Evolutionary conservation across 2,113 vertebrate species (phyloP), one percentile per base, ranked within the genome.

Genomic region (Trematomus loennbergii): DNA sequence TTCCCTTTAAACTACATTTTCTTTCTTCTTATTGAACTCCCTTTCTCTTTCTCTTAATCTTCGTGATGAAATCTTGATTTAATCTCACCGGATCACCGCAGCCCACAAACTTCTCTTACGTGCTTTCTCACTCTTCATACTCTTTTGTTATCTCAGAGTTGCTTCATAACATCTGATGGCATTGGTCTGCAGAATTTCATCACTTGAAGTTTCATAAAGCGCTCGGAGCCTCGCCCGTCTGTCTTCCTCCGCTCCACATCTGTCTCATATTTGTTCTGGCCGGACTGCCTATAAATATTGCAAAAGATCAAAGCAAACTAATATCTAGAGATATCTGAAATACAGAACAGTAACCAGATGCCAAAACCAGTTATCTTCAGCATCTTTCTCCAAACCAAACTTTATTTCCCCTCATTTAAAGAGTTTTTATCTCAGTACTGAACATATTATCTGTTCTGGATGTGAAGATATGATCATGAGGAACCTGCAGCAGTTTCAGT

Each of bases 121-220:
- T 48, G 9, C 40, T 54, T 0, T 67, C 10, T 0, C 3, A 0
- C 4, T 12, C 9, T n/a, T n/a, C n/a, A n/a, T n/a, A n/a, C 25
- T 40, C n/a, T 49, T 43, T 52, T 9, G n/a, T 64, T 33, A 36
- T 59, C 40, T 49, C 13, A 12, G 0, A 3, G 13, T 45, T 1
- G 53, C 18, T 72, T 75, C 36, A 85, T 72, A n/a, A 77, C 10
- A 36, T 48, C 9, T 69, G 18, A 77, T 54, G 68, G 49, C 69
- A 53, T 18, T 17, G 5, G 2, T 18, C 66, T 12, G 7, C 79
- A 72, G 15, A 18, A 36, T 73, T 53, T 60, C 25, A 29, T 29
- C 25, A 29, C 25, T 29, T 29, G 25, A 29, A 29, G 25, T 29
- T 29, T 29, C 72, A 70, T 66, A 62, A 83, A 48, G 7, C 6